Conservation (phyloP, 2,888 invertebrate genomes). For the Dorcus hopei region DNA sequence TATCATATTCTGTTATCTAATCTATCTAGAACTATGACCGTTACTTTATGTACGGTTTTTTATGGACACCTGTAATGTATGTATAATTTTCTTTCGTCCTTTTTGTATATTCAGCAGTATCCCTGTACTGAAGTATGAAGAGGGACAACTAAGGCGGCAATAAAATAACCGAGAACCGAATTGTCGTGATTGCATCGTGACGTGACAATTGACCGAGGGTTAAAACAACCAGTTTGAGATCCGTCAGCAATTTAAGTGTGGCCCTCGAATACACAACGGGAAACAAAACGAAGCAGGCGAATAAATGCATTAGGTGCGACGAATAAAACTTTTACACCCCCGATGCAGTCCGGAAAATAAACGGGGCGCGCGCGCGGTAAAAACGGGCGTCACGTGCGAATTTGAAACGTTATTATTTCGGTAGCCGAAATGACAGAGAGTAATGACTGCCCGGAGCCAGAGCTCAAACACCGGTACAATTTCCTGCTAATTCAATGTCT, state of each 20-base stretch:
- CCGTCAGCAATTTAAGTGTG: constrained; percentile 9
- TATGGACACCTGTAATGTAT: too few relatives aligned
- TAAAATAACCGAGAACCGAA: constrained; percentile 36
- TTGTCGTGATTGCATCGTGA: constrained; percentile 37
- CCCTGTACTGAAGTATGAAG: too few relatives aligned
- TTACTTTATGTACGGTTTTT: too few relatives aligned
- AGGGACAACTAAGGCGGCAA: constrained; percentile 22
- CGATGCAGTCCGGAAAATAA: background rate
- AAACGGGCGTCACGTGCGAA: constrained; percentile 19
- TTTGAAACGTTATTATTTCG: constrained; percentile 33
- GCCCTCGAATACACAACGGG: constrained; percentile 4
- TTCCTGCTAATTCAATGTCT: constrained; percentile 55
- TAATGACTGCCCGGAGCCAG: constrained; percentile 41
- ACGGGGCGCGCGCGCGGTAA: background rate
- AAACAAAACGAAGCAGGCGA: background rate
- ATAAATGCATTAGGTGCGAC: background rate
- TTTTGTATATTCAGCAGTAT: too few relatives aligned
- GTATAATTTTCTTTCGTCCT: too few relatives aligned
- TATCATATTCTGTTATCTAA: too few relatives aligned
- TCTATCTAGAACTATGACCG: too few relatives aligned
- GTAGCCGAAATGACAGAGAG: constrained; percentile 42
- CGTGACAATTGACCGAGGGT: constrained; percentile 36
- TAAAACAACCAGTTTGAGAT: constrained; percentile 14
- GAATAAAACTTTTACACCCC: background rate
- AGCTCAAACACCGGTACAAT: constrained; percentile 44